These are phyloP conservation scores for Anoplopoma fimbria DNA, from an alignment of 2,113 vertebrate genomes.

Conservation along the genomic window DNA sequence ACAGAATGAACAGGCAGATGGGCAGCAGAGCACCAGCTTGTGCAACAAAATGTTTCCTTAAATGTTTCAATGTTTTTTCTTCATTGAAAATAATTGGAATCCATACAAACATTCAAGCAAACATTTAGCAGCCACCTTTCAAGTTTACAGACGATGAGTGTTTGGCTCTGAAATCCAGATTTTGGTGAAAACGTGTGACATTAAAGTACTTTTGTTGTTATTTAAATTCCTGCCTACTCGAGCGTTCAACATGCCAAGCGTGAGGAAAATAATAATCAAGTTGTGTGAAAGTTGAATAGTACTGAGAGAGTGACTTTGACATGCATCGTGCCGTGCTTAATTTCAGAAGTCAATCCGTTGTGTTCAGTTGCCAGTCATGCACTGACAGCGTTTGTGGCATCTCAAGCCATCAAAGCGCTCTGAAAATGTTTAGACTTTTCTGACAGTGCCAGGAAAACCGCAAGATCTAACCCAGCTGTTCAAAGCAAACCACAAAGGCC, in stretches of 20 bases:
- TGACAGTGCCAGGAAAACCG: background rate
- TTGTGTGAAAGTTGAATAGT: constrained; percentile 25
- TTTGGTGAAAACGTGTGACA: background rate
- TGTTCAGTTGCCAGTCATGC: constrained; percentile 43
- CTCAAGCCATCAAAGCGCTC: constrained; percentile 45
- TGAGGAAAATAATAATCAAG: constrained; percentile 38
- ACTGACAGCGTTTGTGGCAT: constrained; percentile 51
- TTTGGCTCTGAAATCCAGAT: background rate
- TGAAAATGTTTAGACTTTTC: constrained; percentile 36
- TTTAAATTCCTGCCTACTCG: constrained; percentile 27
- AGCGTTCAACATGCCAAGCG: constrained; percentile 34
- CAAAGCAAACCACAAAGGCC: background rate
- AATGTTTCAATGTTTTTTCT: background rate
- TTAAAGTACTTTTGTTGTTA: constrained; percentile 24
- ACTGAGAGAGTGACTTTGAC: constrained; percentile 40
- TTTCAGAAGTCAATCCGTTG: constrained; percentile 48
- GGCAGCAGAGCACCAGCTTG: background rate
- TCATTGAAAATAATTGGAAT: background rate
- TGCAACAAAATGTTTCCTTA: background rate
- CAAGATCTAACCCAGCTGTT: constrained; percentile 12
- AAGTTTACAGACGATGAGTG: background rate
- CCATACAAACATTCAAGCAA: background rate
- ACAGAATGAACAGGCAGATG: background rate
- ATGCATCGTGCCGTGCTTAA: constrained; percentile 20
- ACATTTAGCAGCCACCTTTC: background rate